phyloP scores from a whole-genome alignment of 2,888 invertebrate genomes.

The Eueremaeus valkanovi region DNA sequence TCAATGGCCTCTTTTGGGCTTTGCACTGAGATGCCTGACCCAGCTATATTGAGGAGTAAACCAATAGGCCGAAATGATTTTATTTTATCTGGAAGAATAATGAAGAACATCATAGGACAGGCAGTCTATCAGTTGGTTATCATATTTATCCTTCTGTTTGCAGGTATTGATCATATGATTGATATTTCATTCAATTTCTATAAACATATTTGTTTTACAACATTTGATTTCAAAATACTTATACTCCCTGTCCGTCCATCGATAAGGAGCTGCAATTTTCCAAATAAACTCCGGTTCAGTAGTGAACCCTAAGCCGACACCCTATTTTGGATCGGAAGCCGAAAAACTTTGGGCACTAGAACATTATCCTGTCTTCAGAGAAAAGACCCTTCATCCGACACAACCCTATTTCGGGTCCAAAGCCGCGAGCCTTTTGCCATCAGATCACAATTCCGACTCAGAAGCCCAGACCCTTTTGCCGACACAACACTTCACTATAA shows the following conservation, averaged over 20 bases:
- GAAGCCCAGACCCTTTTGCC: constrained; percentile 72
- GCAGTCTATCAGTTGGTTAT: constrained; percentile 91
- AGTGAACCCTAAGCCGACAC: too few relatives aligned
- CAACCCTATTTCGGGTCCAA: too few relatives aligned
- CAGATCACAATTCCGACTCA: too few relatives aligned
- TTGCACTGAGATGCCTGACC: constrained; percentile 92
- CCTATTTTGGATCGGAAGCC: too few relatives aligned
- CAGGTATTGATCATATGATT: constrained; percentile 61
- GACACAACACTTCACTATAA: constrained; percentile 96
- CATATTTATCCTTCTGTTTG: constrained; percentile 88
- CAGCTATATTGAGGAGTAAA: constrained; percentile 84
- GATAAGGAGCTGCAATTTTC: constrained; percentile 73
- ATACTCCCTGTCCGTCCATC: neutral
- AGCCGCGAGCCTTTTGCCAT: too few relatives aligned
- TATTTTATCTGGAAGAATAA: constrained; percentile 94
- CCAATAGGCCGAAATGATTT: constrained; percentile 98
- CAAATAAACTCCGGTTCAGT: constrained; percentile 88
- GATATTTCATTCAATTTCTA: neutral
- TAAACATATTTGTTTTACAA: too few relatives aligned
- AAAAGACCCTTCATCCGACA: too few relatives aligned
- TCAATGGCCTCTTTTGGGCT: constrained; percentile 93
- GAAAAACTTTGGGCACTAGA: too few relatives aligned
- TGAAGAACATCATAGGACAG: constrained; percentile 98
- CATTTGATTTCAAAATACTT: too few relatives aligned
- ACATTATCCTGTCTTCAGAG: too few relatives aligned